Evolutionary conservation across 2,113 vertebrate species (phyloP), one percentile per base, ranked within the genome.

Genomic region (Bolborhynchus lineola): DNA sequence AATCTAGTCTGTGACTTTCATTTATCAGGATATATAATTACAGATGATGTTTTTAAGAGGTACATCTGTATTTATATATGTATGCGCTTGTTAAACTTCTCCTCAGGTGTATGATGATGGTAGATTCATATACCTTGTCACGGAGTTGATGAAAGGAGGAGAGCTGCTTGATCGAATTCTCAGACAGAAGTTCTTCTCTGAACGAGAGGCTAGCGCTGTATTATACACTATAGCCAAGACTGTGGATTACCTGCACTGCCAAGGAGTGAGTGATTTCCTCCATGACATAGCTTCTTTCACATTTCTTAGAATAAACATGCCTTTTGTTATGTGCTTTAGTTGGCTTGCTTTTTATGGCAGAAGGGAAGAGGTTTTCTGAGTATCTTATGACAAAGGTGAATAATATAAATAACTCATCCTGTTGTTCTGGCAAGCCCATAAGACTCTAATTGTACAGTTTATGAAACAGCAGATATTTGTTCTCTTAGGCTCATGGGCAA

Each of bases 221-320:
- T 97, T 99, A 9, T 99, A 98, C 98, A 99, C 99, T 64, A 99
- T 99, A 94, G 97, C 99, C 41, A 99, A 99, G 98, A 99, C 99
- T 17, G 99, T 99, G 91, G 99, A 99, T 96, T 99, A 99, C 97
- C 98, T 99, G 98, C 99, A 99, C 98, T 99, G 99, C 98, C 99
- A 99, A 98, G 99, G 99, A 96, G 99, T 99, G 97, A 98, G 97
- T 97, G 71, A 57, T 77, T 52, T 39, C 59, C 59, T n/a, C 57
- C 65, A 13, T 37, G 31, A 26, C 50, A 28, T 25, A 24, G 33
- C 20, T 92, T 13, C 47, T n/a, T 25, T 9, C 49, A 9, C 28
- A 7, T 10, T 57, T 76, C 42, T 46, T 50, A 9, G 10, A 37
- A 44, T 28, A 33, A 21, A 64, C 31, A 17, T 7, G 6, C 62